These are phyloP conservation scores for Stigmatopora nigra DNA, from an alignment of 2,113 vertebrate species.

Conservation along the genomic window DNA sequence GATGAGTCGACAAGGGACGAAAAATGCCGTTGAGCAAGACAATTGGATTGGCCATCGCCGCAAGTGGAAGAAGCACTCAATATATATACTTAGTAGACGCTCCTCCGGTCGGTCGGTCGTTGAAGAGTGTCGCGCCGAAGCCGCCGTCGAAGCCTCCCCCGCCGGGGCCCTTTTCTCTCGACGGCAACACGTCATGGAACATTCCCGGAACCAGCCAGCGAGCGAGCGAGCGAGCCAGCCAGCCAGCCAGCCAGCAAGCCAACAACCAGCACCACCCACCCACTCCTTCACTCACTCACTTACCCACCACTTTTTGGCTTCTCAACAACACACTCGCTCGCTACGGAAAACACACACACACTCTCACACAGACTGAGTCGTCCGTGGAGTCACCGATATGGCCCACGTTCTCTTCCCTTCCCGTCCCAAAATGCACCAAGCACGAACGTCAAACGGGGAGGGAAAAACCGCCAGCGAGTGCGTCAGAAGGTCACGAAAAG, in stretches of 20 bases:
- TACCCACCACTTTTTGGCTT: slow-evolving; percentile 55
- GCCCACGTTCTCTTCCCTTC: background rate
- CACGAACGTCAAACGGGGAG: background rate
- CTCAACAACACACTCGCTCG: background rate
- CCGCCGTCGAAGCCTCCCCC: slow-evolving; percentile 43
- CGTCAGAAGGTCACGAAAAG: background rate
- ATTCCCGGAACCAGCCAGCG: slow-evolving; percentile 70
- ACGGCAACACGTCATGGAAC: slow-evolving; percentile 68
- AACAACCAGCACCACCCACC: too few relatives aligned
- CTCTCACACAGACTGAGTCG: slow-evolving; percentile 34
- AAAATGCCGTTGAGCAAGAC: too few relatives aligned
- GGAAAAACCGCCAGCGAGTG: background rate
- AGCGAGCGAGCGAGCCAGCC: too few relatives aligned
- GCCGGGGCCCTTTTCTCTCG: slow-evolving; percentile 49
- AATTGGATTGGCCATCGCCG: too few relatives aligned
- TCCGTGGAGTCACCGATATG: background rate
- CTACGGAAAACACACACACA: slow-evolving; percentile 5
- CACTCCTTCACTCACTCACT: slow-evolving; percentile 32
- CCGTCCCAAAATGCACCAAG: background rate
- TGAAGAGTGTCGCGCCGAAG: too few relatives aligned
- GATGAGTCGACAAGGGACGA: too few relatives aligned
- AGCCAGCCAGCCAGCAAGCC: too few relatives aligned
- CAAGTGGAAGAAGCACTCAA: too few relatives aligned
- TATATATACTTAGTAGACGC: too few relatives aligned
- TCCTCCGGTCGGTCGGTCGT: too few relatives aligned